Conservation (phyloP, 2,797 vertebrate genomes). For the Sebastes vulpes region DNA sequence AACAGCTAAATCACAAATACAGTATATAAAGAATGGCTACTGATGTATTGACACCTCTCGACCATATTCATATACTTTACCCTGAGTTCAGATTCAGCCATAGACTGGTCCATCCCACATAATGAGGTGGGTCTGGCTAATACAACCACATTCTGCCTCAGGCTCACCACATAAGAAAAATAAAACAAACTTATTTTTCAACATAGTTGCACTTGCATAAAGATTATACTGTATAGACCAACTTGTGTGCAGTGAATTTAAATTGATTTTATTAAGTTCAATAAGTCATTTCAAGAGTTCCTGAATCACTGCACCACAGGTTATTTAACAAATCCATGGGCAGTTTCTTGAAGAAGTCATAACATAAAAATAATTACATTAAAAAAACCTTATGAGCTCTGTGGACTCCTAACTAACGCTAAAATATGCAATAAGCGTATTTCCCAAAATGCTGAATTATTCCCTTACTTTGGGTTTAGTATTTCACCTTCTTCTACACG, state of each 20-base stretch:
- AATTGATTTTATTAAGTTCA: not conserved
- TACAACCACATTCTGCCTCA: not conserved
- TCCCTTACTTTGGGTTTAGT: not conserved
- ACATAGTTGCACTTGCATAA: not conserved
- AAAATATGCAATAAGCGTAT: not conserved
- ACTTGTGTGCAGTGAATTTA: not conserved
- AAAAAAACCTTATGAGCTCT: not conserved
- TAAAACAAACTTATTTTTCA: not conserved
- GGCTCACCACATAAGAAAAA: not conserved
- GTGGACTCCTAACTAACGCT: not conserved
- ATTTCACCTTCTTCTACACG: not conserved
- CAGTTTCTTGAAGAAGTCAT: not conserved
- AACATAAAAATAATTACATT: not conserved
- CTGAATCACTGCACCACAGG: not conserved
- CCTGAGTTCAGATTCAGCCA: not conserved
- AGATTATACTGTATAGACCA: not conserved
- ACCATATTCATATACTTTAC: not conserved
- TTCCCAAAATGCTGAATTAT: not conserved
- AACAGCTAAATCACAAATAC: not conserved
- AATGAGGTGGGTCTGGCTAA: not conserved
- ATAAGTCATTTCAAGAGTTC: not conserved
- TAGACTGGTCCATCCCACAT: not conserved
- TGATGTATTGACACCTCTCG: not conserved
- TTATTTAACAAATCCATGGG: not conserved
- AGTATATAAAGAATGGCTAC: not conserved